These are phyloP conservation scores for Blastobasis lacticolella DNA, from an alignment of 2,888 invertebrate genomes.

Conservation along the genomic window DNA sequence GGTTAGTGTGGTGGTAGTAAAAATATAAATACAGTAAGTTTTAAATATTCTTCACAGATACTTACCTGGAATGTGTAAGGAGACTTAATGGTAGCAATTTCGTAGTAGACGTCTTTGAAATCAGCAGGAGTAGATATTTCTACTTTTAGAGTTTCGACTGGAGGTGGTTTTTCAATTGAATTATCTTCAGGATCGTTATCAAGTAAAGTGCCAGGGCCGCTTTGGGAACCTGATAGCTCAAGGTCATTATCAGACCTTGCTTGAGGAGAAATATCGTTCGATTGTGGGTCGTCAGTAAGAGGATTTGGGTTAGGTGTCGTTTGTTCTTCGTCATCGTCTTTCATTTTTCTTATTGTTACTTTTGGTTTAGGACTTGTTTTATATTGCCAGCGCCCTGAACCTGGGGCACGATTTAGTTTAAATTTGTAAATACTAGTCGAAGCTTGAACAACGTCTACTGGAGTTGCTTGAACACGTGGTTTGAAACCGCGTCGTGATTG, in stretches of 20 bases:
- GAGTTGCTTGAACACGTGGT: constrained; percentile 75
- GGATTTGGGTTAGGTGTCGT: constrained; percentile 61
- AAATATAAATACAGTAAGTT: neutral
- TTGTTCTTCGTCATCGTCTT: constrained; percentile 68
- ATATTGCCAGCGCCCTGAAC: constrained; percentile 92
- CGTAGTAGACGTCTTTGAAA: constrained; percentile 88
- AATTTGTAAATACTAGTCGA: constrained; percentile 84
- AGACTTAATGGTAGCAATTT: constrained; percentile 92
- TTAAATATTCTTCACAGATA: constrained; percentile 3
- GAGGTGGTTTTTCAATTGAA: constrained; percentile 76
- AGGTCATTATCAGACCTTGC: constrained; percentile 78
- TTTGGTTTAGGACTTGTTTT: constrained; percentile 92
- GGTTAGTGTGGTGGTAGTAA: too few species aligned
- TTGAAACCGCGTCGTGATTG: constrained; percentile 79
- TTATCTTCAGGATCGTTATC: constrained; percentile 78
- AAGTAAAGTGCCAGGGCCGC: constrained; percentile 74
- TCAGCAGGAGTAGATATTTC: constrained; percentile 92
- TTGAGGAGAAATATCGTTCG: constrained; percentile 72
- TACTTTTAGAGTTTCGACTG: constrained; percentile 88
- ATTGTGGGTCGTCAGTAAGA: constrained; percentile 55
- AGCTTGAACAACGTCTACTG: constrained; percentile 67
- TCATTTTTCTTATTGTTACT: constrained; percentile 83
- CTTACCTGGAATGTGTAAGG: constrained; percentile 92
- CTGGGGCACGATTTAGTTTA: constrained; percentile 86
- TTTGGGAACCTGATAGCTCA: constrained; percentile 82